phyloP scores from a whole-genome alignment of 2,797 vertebrate species.

The Rachycentron canadum region DNA sequence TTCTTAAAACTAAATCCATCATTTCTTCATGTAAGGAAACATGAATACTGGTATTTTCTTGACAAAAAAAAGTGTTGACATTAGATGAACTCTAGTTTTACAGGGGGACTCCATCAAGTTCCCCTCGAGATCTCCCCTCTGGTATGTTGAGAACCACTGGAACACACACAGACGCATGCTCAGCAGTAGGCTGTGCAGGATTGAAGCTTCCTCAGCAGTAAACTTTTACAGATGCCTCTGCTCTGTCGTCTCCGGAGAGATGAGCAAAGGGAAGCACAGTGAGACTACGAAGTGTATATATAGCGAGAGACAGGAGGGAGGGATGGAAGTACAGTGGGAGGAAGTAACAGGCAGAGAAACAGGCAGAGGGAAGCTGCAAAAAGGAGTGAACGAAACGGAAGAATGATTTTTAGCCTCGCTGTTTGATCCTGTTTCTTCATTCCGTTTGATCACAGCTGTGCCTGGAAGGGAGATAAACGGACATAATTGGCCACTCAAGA shows the following conservation, averaged over 20 bases:
- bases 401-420: slow-evolving; percentile 71
- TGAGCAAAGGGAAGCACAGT: slow-evolving; percentile 44
- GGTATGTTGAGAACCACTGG: slow-evolving; percentile 8
- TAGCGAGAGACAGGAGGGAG: slow-evolving; percentile 24
- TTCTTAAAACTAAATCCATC: background rate
- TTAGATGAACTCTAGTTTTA: slow-evolving; percentile 19
- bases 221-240: slow-evolving; percentile 69
- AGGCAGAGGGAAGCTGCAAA: slow-evolving; percentile 61
- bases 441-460: slow-evolving; percentile 83
- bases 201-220: slow-evolving; percentile 68
- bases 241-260: slow-evolving; percentile 60
- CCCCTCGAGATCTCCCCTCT: slow-evolving; percentile 16
- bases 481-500: slow-evolving; percentile 85
- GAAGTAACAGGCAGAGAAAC: slow-evolving; percentile 61
- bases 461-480: slow-evolving; percentile 84
- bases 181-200: slow-evolving; percentile 40
- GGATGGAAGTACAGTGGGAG: slow-evolving; percentile 58
- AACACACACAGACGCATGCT: slow-evolving; percentile 23
- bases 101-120: slow-evolving; percentile 14
- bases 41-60: slow-evolving; percentile 4
- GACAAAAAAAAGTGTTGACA: slow-evolving; percentile 1
- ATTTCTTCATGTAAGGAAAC: background rate
- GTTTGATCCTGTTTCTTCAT: slow-evolving; percentile 83
- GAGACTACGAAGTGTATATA: slow-evolving; percentile 43
- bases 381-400: slow-evolving; percentile 72